These are phyloP conservation scores for Pristionchus fissidentatus DNA, from an alignment of 2,888 invertebrate species.

Conservation along the genomic window DNA sequence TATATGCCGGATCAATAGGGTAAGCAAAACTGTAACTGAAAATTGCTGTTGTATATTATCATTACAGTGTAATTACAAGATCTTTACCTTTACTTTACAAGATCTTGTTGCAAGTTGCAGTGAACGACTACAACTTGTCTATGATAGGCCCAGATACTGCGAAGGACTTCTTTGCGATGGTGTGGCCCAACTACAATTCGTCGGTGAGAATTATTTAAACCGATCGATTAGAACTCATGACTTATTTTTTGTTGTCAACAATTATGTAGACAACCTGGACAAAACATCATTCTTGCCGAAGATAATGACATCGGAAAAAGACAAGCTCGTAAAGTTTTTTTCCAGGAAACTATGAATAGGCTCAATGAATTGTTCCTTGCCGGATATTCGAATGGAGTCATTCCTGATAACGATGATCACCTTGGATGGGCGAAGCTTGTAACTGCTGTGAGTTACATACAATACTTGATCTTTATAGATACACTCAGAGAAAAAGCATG, in stretches of 20 bases:
- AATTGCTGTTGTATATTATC: too few species aligned
- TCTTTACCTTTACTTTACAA: too few species aligned
- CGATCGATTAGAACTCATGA: neutral
- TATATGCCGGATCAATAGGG: too few species aligned
- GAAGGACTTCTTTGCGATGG: neutral
- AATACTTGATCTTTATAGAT: neutral
- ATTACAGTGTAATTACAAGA: too few species aligned
- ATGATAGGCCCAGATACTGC: neutral
- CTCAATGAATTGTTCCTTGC: neutral
- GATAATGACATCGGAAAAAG: too few species aligned
- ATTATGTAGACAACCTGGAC: too few species aligned
- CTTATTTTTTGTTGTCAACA: neutral
- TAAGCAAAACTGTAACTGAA: too few species aligned
- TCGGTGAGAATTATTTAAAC: neutral
- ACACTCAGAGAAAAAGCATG: neutral
- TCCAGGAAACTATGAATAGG: neutral
- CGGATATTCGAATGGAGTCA: neutral
- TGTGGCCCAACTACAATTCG: neutral
- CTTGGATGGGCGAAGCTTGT: conserved; percentile 20
- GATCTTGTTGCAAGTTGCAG: too few species aligned
- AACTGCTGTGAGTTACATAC: neutral
- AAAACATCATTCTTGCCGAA: too few species aligned
- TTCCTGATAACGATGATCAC: neutral
- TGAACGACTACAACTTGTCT: neutral
- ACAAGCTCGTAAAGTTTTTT: neutral